Evolutionary conservation across 2,113 vertebrate genomes (phyloP).

Genomic region (Emydura subglobosa): DNA sequence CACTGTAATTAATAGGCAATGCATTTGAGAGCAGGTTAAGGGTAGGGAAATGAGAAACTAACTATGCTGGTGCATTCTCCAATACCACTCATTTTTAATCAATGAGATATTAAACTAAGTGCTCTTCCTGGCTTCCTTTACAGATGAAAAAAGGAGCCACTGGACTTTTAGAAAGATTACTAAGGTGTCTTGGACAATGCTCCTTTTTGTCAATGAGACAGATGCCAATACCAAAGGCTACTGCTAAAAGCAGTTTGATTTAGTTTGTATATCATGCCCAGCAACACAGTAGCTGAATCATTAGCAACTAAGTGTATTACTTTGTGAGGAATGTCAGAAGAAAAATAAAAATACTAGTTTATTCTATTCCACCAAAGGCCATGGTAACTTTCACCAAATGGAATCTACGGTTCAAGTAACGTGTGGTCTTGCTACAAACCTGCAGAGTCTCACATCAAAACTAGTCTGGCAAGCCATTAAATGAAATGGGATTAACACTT

Average conservation of each 20-base stretch:
- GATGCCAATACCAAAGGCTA: neutral
- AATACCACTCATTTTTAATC: neutral
- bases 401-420: neutral
- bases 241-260: neutral
- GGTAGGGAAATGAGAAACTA: neutral
- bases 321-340: neutral
- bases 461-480: neutral
- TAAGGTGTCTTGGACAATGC: neutral
- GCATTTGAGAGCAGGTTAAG: neutral
- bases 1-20: neutral
- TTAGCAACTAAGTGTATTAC: neutral
- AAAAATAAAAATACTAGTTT: neutral
- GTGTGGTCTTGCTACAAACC: neutral
- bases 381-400: neutral
- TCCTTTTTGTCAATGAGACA: neutral
- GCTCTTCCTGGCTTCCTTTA: neutral
- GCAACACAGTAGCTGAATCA: too few species aligned
- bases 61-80: neutral
- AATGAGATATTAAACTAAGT: neutral
- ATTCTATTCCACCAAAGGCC: neutral
- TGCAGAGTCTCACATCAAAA: neutral
- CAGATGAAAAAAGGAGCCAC: neutral
- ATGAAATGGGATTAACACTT: neutral
- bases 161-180: neutral
- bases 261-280: neutral